phyloP scores from a whole-genome alignment of 2,797 vertebrate genomes.

The Crossoptilon crossoptilon region DNA sequence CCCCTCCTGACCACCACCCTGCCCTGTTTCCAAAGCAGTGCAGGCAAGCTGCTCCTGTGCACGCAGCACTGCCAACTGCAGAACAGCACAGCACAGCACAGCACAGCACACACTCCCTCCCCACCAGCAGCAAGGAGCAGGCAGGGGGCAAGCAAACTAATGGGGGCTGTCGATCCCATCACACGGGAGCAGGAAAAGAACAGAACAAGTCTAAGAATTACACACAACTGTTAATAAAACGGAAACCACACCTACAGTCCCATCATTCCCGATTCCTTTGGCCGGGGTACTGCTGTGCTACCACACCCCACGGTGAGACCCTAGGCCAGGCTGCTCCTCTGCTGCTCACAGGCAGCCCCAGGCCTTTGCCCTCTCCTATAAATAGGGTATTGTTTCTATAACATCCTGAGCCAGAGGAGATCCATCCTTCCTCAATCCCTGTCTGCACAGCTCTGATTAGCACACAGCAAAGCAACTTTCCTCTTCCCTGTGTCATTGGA shows the following conservation, averaged over 20 bases:
- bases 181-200: background rate
- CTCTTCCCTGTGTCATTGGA: background rate
- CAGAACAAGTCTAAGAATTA: background rate
- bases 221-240: background rate
- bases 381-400: constrained; percentile 63
- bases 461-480: constrained; percentile 67
- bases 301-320: background rate
- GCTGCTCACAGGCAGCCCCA: background rate
- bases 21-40: fast-evolving
- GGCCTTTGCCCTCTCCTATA: constrained; percentile 47
- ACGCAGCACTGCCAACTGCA: background rate
- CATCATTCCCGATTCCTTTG: background rate
- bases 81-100: fast-evolving
- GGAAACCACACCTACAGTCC: background rate
- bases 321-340: background rate
- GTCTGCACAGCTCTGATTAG: constrained; percentile 64
- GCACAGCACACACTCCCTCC: background rate
- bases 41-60: background rate
- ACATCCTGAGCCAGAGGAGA: constrained; percentile 71
- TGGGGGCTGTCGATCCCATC: background rate
- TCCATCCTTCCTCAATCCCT: constrained; percentile 69
- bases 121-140: background rate
- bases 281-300: background rate
- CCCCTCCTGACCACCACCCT: background rate
- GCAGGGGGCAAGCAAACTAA: background rate